Conservation (phyloP, 2,888 invertebrate species). For the Linnaemya vulpina region DNA sequence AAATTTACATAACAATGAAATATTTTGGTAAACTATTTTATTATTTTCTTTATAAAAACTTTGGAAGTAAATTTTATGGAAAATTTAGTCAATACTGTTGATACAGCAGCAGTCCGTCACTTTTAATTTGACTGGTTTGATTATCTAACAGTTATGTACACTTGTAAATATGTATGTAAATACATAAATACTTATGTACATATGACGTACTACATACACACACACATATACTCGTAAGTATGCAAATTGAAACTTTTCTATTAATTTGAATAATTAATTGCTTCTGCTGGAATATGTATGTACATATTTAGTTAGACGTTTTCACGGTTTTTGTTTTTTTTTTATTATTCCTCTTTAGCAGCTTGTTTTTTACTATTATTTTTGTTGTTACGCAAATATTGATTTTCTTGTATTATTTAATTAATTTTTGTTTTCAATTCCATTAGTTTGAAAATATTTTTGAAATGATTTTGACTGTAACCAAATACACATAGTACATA, state of each 20-base stretch:
- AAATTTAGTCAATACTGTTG: constrained; percentile 16
- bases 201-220: too few species aligned
- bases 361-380: constrained; percentile 29
- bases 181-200: neutral
- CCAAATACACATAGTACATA: neutral
- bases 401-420: constrained; percentile 66
- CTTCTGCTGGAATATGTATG: neutral
- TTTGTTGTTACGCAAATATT: constrained; percentile 71
- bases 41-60: neutral
- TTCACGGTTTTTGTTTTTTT: constrained; percentile 21
- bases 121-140: constrained; percentile 36
- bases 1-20: constrained; percentile 31
- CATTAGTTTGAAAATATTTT: constrained; percentile 27
- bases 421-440: constrained; percentile 38
- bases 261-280: constrained; percentile 22
- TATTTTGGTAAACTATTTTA: constrained; percentile 15
- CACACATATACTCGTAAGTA: too few species aligned
- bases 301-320: neutral
- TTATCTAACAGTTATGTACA: constrained; percentile 62
- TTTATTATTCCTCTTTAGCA: constrained; percentile 36
- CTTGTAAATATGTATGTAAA: neutral
- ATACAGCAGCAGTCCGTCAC: neutral
- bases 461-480: neutral
- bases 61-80: constrained; percentile 20
- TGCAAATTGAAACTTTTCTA: constrained; percentile 16